These are phyloP conservation scores for Ptychadena robeensis DNA, from an alignment of 2,797 vertebrate genomes.

Conservation along the genomic window DNA sequence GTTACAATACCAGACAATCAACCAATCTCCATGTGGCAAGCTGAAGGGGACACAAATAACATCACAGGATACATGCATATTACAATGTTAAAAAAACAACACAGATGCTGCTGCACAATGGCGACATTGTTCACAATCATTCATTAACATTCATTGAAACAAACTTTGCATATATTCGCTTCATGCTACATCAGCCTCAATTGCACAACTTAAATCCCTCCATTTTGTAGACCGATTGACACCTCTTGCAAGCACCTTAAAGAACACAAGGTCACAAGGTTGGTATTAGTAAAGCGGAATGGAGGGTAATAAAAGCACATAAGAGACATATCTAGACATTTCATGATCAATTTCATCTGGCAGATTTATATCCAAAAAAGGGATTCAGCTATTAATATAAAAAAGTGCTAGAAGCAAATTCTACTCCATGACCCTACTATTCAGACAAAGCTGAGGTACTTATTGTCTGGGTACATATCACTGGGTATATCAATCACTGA, in stretches of 20 bases:
- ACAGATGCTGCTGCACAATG: conserved; percentile 59
- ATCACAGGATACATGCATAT: neutral
- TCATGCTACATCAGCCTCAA: neutral
- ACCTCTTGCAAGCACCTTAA: neutral
- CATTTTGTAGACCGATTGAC: neutral
- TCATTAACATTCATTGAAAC: neutral
- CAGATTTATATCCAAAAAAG: neutral
- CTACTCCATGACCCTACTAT: neutral
- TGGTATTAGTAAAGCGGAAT: neutral
- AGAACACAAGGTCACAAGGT: neutral
- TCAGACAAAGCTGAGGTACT: neutral
- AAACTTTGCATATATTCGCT: neutral
- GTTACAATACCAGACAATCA: conserved; percentile 46
- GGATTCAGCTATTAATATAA: neutral
- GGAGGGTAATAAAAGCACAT: conserved; percentile 27
- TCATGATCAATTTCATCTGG: neutral
- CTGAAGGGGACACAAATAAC: conserved; percentile 14
- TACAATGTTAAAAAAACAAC: neutral
- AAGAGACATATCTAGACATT: neutral
- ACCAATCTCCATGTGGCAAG: conserved; percentile 9
- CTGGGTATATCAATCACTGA: neutral
- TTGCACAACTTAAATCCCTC: neutral
- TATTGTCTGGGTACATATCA: neutral
- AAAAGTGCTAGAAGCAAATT: neutral
- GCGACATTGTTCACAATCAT: conserved; percentile 13